Base-by-base conservation (phyloP, 2,113 vertebrate species). In the Poeciliopsis occidentalis region DNA sequence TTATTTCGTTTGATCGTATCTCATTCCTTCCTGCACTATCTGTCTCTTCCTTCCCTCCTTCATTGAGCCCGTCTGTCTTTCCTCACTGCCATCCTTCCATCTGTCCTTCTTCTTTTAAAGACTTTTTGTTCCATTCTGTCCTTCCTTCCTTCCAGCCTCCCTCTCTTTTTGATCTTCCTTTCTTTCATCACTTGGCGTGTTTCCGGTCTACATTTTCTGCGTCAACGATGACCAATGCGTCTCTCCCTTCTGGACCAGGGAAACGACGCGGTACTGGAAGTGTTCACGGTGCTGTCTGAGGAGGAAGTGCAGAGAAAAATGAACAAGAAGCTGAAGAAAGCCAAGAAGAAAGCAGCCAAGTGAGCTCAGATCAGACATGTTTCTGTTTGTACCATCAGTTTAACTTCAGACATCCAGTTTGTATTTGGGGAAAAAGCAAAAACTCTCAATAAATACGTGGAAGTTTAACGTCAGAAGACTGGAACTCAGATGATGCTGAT, bases 311-410 rank as follows among this genome's bases (percentile, higher is more conserved):
- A 90, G 82, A 96, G 92, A 89, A 97, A 95, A 86, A 94, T 96
- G 93, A 94, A 93, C 31, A 97, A 93, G 90, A 99, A 97, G 91
- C 69, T 93, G 76, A 99, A 97, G 86, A 98, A 95, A 90, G 96
- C 96, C 64, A 96, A 92, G 81, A 99, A 97, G 92, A 97, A 95
- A 91, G 95, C 95, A 1, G 67, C 84, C 3, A 91, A 88, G 91
- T 93, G 71, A 85, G 82, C 0, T 2, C 3, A 60, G 13, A 29
- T 10, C 11, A 39, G 12, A n/a, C 4, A 12, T 57, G 68, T 32
- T 27, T 39, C 4, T 39, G 8, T 31, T 60, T 0, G 34, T 37
- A 17, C 5, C 44, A 4, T 19, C 32, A 32, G 5, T 15, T 61
- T 12, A 12, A 15, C 29, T 44, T 13, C 15, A 44, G 15, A 17